Conservation (phyloP, 2,797 vertebrate species). For the Pygocentrus nattereri region DNA sequence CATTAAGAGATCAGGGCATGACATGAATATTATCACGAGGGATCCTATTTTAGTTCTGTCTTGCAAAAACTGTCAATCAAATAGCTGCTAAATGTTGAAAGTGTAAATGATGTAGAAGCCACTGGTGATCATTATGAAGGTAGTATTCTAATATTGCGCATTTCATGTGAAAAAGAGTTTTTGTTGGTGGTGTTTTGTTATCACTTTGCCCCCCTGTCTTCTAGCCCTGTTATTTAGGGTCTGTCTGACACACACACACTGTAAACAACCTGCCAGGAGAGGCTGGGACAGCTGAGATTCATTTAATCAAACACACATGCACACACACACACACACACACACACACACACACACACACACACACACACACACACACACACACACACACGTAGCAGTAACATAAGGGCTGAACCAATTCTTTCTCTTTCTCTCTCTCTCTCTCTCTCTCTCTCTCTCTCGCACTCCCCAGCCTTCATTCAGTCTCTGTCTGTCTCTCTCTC, state of each 20-base stretch:
- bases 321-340: background rate
- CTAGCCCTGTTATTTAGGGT: background rate
- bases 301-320: slow-evolving; percentile 15
- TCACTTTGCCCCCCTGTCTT: background rate
- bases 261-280: slow-evolving; percentile 10
- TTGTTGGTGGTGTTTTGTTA: background rate
- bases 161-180: background rate
- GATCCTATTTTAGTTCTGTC: slow-evolving; percentile 13
- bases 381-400: background rate
- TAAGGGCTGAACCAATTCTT: background rate
- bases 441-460: background rate
- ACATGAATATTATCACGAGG: background rate
- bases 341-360: background rate
- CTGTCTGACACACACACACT: slow-evolving; percentile 7
- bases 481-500: background rate
- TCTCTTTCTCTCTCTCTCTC: background rate
- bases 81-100: background rate
- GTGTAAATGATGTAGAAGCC: slow-evolving; percentile 13
- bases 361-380: background rate
- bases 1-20: background rate
- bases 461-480: background rate
- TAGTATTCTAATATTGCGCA: background rate
- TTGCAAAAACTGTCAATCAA: background rate
- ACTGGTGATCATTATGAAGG: background rate
- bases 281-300: slow-evolving; percentile 23